Conservation (phyloP, 2,888 invertebrate species). For the Apeira syringaria region DNA sequence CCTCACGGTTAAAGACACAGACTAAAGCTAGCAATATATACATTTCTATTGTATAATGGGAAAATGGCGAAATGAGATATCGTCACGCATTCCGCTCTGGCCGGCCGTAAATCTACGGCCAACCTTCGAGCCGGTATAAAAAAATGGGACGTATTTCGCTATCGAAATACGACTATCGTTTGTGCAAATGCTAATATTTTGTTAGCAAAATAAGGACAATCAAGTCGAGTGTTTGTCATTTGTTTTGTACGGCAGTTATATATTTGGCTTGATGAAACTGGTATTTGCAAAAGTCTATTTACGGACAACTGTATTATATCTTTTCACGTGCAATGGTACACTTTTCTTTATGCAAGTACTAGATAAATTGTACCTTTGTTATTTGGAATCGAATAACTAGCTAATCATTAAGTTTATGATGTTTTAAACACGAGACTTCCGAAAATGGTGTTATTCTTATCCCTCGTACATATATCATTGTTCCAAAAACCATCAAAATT, state of each 20-base stretch:
- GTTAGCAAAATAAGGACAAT: background rate
- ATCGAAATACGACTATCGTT: conserved; percentile 8
- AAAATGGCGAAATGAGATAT: conserved; percentile 8
- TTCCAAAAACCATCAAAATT: too few species aligned
- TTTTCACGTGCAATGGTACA: too few species aligned
- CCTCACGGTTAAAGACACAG: background rate
- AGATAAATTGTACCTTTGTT: too few species aligned
- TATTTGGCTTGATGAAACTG: background rate
- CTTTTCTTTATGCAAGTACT: too few species aligned
- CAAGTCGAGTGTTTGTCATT: background rate
- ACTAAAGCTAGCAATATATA: conserved; percentile 1
- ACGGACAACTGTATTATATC: too few species aligned
- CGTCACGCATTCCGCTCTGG: conserved; percentile 12
- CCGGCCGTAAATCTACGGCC: conserved; percentile 12
- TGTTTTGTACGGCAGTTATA: background rate
- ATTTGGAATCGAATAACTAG: too few species aligned
- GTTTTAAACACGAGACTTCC: too few species aligned
- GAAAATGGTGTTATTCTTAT: too few species aligned
- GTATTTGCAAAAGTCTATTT: too few species aligned
- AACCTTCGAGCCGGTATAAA: conserved; percentile 7
- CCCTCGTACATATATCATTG: too few species aligned
- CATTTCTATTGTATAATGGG: conserved; percentile 5
- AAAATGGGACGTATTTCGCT: conserved; percentile 4
- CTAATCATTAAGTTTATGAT: too few species aligned
- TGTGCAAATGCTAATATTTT: conserved; percentile 7